A percentile compares a stretch with the other conserved stretches of the same genome.
Conservation (phyloP, 2,888 invertebrate genomes). For the Odontocerum albicorne region DNA sequence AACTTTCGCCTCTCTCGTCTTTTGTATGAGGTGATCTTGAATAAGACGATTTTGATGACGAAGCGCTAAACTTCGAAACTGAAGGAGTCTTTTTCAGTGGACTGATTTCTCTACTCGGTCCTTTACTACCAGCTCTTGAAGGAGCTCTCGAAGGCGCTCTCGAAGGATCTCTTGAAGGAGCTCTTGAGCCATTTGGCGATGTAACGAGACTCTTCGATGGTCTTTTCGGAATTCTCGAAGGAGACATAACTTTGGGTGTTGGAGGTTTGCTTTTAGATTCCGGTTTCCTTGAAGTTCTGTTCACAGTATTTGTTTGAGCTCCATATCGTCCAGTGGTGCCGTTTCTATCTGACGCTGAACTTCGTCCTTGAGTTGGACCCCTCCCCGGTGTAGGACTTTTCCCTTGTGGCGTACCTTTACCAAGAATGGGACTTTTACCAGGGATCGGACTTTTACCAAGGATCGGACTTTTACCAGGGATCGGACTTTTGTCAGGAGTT, state of each 20-base stretch:
- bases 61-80: constrained; percentile 9
- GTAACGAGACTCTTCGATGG: constrained; percentile 39
- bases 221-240: constrained; percentile 40
- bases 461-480: constrained; percentile 18
- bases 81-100: constrained; percentile 39
- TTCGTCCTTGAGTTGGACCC: background rate
- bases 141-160: constrained; percentile 22
- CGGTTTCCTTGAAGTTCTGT: background rate
- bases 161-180: constrained; percentile 23
- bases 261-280: constrained; percentile 38
- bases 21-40: constrained; percentile 6
- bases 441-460: constrained; percentile 4
- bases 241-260: constrained; percentile 42
- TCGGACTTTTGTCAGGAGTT: constrained; percentile 56
- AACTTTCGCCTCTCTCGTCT: constrained; percentile 6
- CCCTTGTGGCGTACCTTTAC: background rate
- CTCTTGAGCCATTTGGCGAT: constrained; percentile 28
- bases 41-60: constrained; percentile 13
- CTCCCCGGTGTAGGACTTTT: constrained; percentile 4
- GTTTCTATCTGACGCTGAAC: background rate
- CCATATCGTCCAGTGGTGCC: background rate
- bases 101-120: constrained; percentile 49
- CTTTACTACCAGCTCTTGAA: constrained; percentile 44
- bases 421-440: constrained; percentile 1
- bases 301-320: background rate